Evolutionary conservation across 1,140 invertebrate genomes (phyloP).

Genomic region (Pogonomyrmex barbatus): DNA sequence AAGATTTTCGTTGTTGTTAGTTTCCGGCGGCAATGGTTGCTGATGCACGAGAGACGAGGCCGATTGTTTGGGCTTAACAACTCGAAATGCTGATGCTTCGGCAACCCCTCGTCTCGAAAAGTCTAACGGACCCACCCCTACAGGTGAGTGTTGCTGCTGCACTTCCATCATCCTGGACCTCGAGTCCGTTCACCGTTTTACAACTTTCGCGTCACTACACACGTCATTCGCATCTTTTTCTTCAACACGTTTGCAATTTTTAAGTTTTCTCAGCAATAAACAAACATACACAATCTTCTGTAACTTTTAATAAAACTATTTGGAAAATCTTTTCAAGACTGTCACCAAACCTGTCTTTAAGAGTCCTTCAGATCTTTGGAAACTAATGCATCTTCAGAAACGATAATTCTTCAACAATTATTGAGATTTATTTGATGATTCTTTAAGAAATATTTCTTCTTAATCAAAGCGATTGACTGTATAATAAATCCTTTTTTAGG

Average conservation of each 20-base stretch:
- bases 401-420: neutral
- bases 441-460: neutral
- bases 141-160: conserved; percentile 85
- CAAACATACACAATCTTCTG: conserved; percentile 28
- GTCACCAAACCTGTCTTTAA: neutral
- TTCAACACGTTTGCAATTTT: conserved; percentile 30
- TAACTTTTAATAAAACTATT: neutral
- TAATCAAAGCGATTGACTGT: neutral
- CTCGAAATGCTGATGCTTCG: conserved; percentile 84
- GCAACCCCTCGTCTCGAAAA: conserved; percentile 85
- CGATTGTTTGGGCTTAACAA: conserved; percentile 84
- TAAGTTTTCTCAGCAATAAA: conserved; percentile 28
- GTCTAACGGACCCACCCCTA: conserved; percentile 84
- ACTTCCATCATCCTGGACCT: conserved; percentile 83
- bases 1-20: conserved; percentile 82
- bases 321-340: neutral
- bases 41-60: conserved; percentile 77
- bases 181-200: conserved; percentile 60
- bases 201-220: conserved; percentile 64
- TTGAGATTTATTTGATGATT: neutral
- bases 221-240: conserved; percentile 63
- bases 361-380: neutral
- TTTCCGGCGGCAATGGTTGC: conserved; percentile 74
- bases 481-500: neutral
- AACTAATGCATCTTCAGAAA: neutral